These are phyloP conservation scores for Forbesichthys agassizii DNA, from an alignment of 2,113 vertebrate species.

Conservation along the genomic window DNA sequence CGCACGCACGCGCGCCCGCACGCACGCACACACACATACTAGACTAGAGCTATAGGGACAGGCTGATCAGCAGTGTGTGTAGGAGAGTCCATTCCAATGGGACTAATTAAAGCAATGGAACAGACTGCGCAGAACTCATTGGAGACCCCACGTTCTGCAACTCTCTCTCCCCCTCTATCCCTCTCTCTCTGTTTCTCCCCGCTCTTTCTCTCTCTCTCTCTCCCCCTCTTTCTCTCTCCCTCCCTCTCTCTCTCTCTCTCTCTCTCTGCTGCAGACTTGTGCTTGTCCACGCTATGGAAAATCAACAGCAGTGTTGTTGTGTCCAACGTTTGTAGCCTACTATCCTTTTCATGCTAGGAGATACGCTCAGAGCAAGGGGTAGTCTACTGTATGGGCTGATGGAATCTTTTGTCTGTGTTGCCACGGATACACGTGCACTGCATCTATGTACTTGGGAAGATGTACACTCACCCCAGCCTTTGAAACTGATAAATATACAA, in stretches of 20 bases:
- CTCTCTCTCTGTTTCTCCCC: conserved; percentile 27
- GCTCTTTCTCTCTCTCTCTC: background rate
- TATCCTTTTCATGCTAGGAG: background rate
- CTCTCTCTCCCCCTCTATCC: conserved; percentile 29
- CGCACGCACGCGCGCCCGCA: background rate
- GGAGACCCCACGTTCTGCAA: conserved; percentile 58
- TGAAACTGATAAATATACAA: no score
- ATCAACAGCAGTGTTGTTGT: conserved; percentile 43
- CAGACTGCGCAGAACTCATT: conserved; percentile 67
- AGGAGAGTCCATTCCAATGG: conserved; percentile 65
- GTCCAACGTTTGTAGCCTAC: conserved; percentile 22
- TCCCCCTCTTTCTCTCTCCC: no score
- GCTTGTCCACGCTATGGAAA: no score
- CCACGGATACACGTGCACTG: no score
- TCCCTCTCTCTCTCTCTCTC: background rate
- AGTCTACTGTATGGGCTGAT: background rate
- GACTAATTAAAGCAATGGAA: conserved; percentile 77
- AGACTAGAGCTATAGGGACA: conserved; percentile 44
- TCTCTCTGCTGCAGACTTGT: no score
- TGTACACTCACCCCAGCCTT: no score
- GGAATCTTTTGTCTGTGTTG: background rate
- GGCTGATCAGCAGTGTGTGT: conserved; percentile 65
- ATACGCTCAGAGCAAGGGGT: no score
- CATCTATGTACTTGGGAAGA: no score
- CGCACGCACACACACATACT: background rate